These are phyloP conservation scores for Chaetodon trifascialis DNA, from an alignment of 2,113 vertebrate genomes.

Conservation along the genomic window DNA sequence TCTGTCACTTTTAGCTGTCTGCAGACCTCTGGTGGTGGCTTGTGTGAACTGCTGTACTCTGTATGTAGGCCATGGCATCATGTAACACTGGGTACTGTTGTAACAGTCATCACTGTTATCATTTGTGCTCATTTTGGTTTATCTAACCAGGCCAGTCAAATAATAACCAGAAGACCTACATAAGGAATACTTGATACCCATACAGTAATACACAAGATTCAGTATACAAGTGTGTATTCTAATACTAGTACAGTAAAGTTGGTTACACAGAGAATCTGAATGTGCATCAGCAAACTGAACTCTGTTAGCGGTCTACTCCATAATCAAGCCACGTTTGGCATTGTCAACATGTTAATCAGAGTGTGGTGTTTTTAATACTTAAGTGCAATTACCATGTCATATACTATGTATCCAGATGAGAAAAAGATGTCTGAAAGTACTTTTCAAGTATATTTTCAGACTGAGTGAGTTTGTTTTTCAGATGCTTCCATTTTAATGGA, in stretches of 20 bases:
- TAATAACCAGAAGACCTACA: neutral
- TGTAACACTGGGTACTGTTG: neutral
- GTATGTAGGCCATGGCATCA: neutral
- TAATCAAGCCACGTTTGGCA: neutral
- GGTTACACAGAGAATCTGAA: neutral
- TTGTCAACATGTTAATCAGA: neutral
- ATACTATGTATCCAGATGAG: neutral
- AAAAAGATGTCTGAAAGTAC: neutral
- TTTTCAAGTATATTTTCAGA: neutral
- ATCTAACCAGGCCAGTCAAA: neutral
- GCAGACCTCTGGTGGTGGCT: conserved; percentile 58
- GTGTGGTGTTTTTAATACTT: neutral
- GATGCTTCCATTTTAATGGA: neutral
- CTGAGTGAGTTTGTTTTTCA: neutral
- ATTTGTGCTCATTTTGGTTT: neutral
- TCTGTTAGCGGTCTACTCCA: neutral
- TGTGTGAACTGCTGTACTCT: conserved; percentile 11
- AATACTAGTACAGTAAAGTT: neutral
- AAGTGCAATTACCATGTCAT: too few relatives aligned
- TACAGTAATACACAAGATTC: neutral
- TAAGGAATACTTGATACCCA: neutral
- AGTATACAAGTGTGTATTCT: neutral
- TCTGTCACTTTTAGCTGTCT: conserved; percentile 7
- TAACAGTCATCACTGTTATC: neutral
- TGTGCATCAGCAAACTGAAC: neutral